A percentile compares a stretch with the other conserved stretches of the same genome.
These are phyloP conservation scores for Eupithecia abbreviata DNA, from an alignment of 2,888 invertebrate genomes.

Conservation along the genomic window DNA sequence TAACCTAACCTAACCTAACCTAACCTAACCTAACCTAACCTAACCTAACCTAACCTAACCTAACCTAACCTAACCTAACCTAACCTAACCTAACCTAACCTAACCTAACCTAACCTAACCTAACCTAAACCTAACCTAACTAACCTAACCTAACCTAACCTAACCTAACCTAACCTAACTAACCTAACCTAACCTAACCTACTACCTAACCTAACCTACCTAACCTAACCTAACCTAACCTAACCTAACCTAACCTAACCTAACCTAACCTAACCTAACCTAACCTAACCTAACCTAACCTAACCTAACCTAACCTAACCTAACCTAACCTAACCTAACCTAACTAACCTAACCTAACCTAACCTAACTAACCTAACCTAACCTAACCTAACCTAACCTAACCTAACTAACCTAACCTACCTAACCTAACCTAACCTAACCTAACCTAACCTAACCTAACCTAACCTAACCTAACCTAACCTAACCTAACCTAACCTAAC, in stretches of 20 bases:
- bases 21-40: no score
- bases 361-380: slow-evolving; percentile 39
- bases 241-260: slow-evolving; percentile 37
- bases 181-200: slow-evolving; percentile 25
- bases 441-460: slow-evolving; percentile 44
- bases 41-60: slow-evolving; percentile 26
- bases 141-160: slow-evolving; percentile 36
- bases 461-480: slow-evolving; percentile 42
- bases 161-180: slow-evolving; percentile 29
- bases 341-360: slow-evolving; percentile 38
- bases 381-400: slow-evolving; percentile 40
- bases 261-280: slow-evolving; percentile 39
- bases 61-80: slow-evolving; percentile 43
- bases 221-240: slow-evolving; percentile 22
- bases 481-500: no score
- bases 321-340: slow-evolving; percentile 41
- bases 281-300: slow-evolving; percentile 42
- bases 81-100: slow-evolving; percentile 48
- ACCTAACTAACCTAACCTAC: slow-evolving; percentile 38
- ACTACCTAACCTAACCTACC: no score
- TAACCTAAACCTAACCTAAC: slow-evolving; percentile 38
- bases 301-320: slow-evolving; percentile 41
- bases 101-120: slow-evolving; percentile 45
- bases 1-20: no score
- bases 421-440: slow-evolving; percentile 45